Conservation (phyloP, 2,888 invertebrate genomes). For the Trachelus iudaicus region DNA sequence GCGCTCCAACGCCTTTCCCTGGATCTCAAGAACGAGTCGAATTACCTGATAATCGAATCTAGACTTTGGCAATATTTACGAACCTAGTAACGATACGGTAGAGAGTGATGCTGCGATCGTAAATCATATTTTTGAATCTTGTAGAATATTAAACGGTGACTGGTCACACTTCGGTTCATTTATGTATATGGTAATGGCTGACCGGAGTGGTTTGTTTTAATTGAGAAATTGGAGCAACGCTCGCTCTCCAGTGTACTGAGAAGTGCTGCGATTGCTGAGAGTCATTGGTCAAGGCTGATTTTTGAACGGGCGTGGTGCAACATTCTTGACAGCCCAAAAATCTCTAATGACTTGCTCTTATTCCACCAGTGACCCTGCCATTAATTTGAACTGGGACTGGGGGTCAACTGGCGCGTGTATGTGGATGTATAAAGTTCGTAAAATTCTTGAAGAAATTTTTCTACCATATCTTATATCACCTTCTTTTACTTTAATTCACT, state of each 20-base stretch:
- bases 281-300: background rate
- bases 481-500: background rate
- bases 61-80: slow-evolving; percentile 25
- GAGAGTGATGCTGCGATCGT: background rate
- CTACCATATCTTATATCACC: background rate
- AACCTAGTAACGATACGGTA: background rate
- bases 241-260: background rate
- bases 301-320: background rate
- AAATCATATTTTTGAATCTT: background rate
- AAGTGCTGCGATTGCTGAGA: background rate
- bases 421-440: background rate
- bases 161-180: background rate
- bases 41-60: slow-evolving; percentile 25
- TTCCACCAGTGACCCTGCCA: background rate
- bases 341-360: background rate
- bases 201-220: background rate
- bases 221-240: background rate
- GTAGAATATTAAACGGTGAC: background rate
- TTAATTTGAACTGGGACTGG: background rate
- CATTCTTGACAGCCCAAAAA: background rate
- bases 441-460: background rate
- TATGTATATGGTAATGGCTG: background rate
- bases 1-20: slow-evolving; percentile 30
- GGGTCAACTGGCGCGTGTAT: background rate
- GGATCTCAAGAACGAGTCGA: slow-evolving; percentile 21